Percentiles rank a stretch among this genome's conserved stretches.
Evolutionary conservation across 1,140 invertebrate species (phyloP).

Genomic region (Nixonia krombeini): DNA sequence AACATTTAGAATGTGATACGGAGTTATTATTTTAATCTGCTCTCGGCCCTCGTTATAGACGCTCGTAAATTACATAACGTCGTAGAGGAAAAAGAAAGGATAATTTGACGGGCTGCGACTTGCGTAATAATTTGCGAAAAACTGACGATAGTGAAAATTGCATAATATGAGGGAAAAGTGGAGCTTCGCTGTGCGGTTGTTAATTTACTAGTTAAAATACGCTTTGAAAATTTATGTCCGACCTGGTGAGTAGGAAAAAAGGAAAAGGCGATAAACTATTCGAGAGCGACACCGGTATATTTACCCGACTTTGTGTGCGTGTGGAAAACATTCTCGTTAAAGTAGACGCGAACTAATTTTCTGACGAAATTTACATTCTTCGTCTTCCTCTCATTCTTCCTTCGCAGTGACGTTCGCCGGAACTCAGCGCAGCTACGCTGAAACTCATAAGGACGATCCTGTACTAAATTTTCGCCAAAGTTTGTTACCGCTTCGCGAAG

Average conservation of each 20-base stretch:
- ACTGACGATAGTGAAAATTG: too few species aligned
- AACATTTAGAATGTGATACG: background rate
- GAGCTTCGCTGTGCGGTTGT: too few species aligned
- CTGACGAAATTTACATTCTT: conserved; percentile 44
- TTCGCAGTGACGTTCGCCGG: background rate
- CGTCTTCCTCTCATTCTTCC: conserved; percentile 12
- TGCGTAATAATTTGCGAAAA: too few species aligned
- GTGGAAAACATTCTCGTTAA: conserved; percentile 35
- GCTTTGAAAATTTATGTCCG: too few species aligned
- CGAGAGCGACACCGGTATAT: conserved; percentile 21
- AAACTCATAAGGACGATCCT: conserved; percentile 20
- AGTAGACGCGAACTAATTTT: conserved; percentile 46
- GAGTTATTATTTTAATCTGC: background rate
- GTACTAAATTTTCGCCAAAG: conserved; percentile 2
- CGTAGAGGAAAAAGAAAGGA: too few species aligned
- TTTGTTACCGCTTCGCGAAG: background rate
- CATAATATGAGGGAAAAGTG: too few species aligned
- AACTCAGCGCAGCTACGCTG: conserved; percentile 5
- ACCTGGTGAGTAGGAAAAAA: too few species aligned
- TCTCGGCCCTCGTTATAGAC: background rate
- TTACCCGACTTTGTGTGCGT: conserved; percentile 23
- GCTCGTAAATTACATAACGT: conserved; percentile 4
- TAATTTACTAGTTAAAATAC: too few species aligned
- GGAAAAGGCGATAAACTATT: conserved; percentile 22
- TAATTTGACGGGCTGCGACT: too few species aligned